phyloP scores from a whole-genome alignment of 37 sponge, comb jelly and placozoan genomes.

The Hormiphora californensis region DNA sequence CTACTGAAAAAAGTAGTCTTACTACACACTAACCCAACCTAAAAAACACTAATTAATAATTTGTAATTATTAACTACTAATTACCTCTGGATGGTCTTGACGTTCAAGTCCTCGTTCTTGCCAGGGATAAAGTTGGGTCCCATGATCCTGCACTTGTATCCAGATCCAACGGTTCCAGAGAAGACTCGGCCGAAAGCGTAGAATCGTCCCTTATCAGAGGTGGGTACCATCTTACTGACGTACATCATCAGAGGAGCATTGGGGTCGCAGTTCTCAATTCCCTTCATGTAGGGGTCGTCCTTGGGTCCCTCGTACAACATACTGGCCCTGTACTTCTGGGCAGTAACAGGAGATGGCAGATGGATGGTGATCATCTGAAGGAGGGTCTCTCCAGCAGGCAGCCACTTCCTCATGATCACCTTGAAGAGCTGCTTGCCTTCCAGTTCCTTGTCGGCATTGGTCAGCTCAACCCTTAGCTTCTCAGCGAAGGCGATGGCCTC shows the following conservation, averaged over 20 bases:
- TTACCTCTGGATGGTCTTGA: slow-evolving; percentile 89
- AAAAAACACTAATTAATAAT: too few relatives aligned
- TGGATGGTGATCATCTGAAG: slow-evolving; percentile 97
- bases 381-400: slow-evolving; percentile 91
- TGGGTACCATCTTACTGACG: slow-evolving; percentile 96
- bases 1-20: background rate
- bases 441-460: slow-evolving; percentile 16
- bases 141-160: slow-evolving; percentile 92
- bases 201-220: slow-evolving; percentile 95
- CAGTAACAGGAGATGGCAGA: slow-evolving; percentile 94
- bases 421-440: slow-evolving; percentile 70
- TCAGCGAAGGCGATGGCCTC: slow-evolving; percentile 42
- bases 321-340: slow-evolving; percentile 96
- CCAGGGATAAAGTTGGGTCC: slow-evolving; percentile 97
- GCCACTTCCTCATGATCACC: slow-evolving; percentile 75
- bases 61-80: too few relatives aligned
- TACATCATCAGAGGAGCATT: slow-evolving; percentile 93
- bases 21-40: too few relatives aligned
- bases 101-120: slow-evolving; percentile 88
- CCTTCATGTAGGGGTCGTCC: slow-evolving; percentile 85
- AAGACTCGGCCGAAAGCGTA: slow-evolving; percentile 99
- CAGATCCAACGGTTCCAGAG: slow-evolving; percentile 91
- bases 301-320: slow-evolving; percentile 95
- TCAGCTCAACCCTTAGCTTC: slow-evolving; percentile 1
- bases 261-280: slow-evolving; percentile 91